Evolutionary conservation across 2,888 invertebrate genomes (phyloP).

Genomic region (Neoscelio sp.): DNA sequence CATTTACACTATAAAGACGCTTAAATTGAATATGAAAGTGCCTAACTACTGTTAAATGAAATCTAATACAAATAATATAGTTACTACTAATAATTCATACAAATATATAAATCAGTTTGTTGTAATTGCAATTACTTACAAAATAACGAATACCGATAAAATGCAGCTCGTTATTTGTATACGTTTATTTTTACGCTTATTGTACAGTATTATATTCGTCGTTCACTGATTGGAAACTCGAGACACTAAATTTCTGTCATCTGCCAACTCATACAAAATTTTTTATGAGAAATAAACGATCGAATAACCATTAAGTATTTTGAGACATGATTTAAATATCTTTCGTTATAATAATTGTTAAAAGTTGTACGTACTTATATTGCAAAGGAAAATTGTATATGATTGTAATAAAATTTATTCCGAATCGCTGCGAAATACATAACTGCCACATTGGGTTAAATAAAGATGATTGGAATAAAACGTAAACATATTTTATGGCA

Average conservation of each 20-base stretch:
- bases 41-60: too few species aligned
- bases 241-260: slow-evolving; percentile 4
- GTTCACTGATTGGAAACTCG: not conserved
- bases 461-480: too few species aligned
- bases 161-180: slow-evolving; percentile 8
- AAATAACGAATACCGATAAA: slow-evolving; percentile 12
- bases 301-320: slow-evolving; percentile 13
- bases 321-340: slow-evolving; percentile 12
- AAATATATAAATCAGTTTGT: not conserved
- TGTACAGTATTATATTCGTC: slow-evolving; percentile 10
- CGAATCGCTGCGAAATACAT: not conserved
- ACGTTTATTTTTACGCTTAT: slow-evolving; percentile 12
- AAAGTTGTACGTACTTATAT: too few species aligned
- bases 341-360: slow-evolving; percentile 1
- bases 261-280: slow-evolving; percentile 8
- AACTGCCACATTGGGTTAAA: too few species aligned
- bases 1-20: too few species aligned
- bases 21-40: too few species aligned
- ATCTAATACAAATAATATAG: too few species aligned
- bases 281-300: not conserved
- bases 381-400: too few species aligned
- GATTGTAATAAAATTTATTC: too few species aligned
- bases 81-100: not conserved
- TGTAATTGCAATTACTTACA: slow-evolving; percentile 1
- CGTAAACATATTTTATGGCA: too few species aligned